These are phyloP conservation scores for Alcedo quadribrachys DNA, from an alignment of 2,797 vertebrate species.

Conservation along the genomic window DNA sequence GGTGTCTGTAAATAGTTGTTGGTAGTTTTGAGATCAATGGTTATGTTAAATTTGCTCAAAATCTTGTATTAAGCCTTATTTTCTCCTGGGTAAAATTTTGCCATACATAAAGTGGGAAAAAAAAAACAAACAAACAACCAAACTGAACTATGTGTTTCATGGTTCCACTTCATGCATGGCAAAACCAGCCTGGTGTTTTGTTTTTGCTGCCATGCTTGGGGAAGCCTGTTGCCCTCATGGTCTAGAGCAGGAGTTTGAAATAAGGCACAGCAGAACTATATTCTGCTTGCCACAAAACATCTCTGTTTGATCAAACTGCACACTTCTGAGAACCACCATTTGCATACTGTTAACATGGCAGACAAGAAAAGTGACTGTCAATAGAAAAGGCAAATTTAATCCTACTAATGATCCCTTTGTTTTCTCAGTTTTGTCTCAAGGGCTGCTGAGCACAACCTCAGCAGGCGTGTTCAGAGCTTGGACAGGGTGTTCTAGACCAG, in stretches of 20 bases:
- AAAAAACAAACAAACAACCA: neutral
- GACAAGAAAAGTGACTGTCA: neutral
- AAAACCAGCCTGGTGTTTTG: neutral
- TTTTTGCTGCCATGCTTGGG: neutral
- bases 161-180: neutral
- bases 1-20: neutral
- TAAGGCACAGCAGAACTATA: neutral
- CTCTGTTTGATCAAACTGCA: neutral
- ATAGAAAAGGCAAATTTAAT: neutral
- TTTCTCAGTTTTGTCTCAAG: neutral
- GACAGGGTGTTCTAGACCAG: neutral
- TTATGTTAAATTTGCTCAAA: neutral
- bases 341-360: neutral
- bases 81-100: neutral
- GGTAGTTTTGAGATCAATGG: neutral
- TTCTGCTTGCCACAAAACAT: neutral
- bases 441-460: neutral
- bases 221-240: neutral
- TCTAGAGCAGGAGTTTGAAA: neutral
- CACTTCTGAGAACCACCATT: neutral
- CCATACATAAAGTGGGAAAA: neutral
- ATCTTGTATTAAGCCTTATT: neutral
- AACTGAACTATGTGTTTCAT: neutral
- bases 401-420: neutral
- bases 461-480: neutral